Conservation (phyloP, 64 coral and sea anemone genomes). For the Cladopsammia gracilis region DNA sequence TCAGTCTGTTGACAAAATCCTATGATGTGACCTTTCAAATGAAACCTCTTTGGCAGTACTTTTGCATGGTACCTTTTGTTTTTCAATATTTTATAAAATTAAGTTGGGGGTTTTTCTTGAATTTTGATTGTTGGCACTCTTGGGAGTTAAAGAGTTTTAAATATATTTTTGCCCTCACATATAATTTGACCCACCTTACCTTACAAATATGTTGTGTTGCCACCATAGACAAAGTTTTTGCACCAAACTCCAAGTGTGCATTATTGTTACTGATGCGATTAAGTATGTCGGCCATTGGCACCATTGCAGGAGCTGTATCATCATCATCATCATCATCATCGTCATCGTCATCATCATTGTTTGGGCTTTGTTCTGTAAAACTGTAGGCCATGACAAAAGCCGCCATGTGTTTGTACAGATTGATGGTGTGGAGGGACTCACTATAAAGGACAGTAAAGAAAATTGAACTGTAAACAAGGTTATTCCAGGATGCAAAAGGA, state of each 20-base stretch:
- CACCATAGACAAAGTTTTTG: slow-evolving; percentile 86
- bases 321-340: slow-evolving; percentile 38
- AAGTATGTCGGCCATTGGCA: slow-evolving; percentile 98
- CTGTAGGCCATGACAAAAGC: slow-evolving; percentile 99
- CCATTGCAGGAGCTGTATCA: slow-evolving; percentile 77
- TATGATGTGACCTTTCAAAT: no score
- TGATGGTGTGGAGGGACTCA: slow-evolving; percentile 60
- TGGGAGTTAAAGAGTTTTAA: no score
- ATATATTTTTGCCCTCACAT: no score
- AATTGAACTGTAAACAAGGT: no score
- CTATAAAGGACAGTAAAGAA: slow-evolving; percentile 42
- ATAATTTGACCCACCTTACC: slow-evolving; percentile 26
- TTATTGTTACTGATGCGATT: slow-evolving; percentile 96
- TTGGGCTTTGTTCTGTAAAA: slow-evolving; percentile 79
- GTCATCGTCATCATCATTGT: no score
- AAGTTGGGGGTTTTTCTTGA: no score
- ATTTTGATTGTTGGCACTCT: no score
- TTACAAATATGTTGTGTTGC: slow-evolving; percentile 67
- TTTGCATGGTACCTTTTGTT: no score
- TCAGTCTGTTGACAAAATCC: no score
- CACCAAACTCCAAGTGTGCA: slow-evolving; percentile 95
- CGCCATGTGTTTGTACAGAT: slow-evolving; percentile 93
- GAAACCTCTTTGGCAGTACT: no score
- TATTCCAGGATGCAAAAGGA: no score
- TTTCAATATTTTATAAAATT: no score